These are phyloP conservation scores for Heliconius melpomene DNA, from an alignment of 1,140 invertebrate species.

Conservation along the genomic window DNA sequence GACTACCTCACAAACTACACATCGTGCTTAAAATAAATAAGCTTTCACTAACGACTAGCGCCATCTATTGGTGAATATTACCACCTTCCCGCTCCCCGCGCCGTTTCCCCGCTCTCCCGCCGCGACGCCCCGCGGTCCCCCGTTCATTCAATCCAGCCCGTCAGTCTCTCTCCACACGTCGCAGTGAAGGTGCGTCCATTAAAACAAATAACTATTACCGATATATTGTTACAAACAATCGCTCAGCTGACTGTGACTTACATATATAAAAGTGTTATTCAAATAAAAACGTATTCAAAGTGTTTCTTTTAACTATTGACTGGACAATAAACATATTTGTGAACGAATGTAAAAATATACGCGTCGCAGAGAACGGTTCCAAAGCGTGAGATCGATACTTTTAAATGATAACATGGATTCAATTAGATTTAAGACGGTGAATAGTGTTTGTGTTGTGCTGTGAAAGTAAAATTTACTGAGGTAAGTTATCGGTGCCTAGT, in stretches of 20 bases:
- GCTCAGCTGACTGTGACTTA: constrained; percentile 74
- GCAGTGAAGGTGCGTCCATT: constrained; percentile 35
- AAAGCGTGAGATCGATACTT: constrained; percentile 78
- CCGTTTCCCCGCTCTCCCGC: constrained; percentile 36
- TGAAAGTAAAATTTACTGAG: constrained; percentile 46
- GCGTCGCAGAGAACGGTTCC: constrained; percentile 68
- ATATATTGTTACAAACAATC: constrained; percentile 74
- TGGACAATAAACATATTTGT: neutral
- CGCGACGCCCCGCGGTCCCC: constrained; percentile 44
- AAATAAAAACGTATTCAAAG: constrained; percentile 2
- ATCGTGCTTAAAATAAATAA: neutral
- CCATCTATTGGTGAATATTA: constrained; percentile 59
- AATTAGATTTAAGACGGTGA: constrained; percentile 73
- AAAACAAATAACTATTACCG: constrained; percentile 39
- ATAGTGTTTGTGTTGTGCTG: constrained; percentile 57
- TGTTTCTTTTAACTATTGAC: neutral
- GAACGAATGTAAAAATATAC: constrained; percentile 75
- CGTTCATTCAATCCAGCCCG: constrained; percentile 58
- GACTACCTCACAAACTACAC: neutral
- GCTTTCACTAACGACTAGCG: constrained; percentile 26
- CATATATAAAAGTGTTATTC: constrained; percentile 28
- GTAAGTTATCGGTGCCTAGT: constrained; percentile 68
- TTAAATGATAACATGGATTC: constrained; percentile 80
- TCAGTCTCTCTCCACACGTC: constrained; percentile 65
- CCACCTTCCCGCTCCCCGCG: constrained; percentile 33